These are phyloP conservation scores for Bufo gargarizans DNA, from an alignment of 2,113 vertebrate species.

Conservation along the genomic window DNA sequence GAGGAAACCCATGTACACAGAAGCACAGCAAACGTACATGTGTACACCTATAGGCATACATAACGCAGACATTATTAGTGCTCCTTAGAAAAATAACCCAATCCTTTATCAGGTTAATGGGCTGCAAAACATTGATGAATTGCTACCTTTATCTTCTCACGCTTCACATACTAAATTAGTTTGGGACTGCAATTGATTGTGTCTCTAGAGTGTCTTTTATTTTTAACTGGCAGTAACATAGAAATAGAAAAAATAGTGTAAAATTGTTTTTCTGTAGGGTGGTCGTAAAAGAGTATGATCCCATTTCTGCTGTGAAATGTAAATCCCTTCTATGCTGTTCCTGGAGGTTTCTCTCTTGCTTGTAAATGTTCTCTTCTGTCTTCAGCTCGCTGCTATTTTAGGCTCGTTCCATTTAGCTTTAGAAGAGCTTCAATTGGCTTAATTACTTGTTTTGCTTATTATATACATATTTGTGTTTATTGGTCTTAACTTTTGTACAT, in stretches of 20 bases:
- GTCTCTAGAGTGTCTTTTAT: background rate
- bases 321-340: background rate
- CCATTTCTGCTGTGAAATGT: background rate
- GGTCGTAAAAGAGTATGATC: background rate
- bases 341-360: background rate
- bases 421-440: background rate
- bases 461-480: background rate
- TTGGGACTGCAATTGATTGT: constrained; percentile 5
- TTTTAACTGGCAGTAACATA: background rate
- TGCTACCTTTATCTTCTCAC: constrained; percentile 8
- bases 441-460: background rate
- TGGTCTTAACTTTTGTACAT: background rate
- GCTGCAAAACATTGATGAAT: constrained; percentile 33
- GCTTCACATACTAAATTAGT: background rate
- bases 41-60: too few relatives aligned
- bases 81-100: background rate
- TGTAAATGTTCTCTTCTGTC: background rate
- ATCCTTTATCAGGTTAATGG: background rate
- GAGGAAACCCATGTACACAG: too few relatives aligned
- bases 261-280: background rate
- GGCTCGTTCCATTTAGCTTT: background rate
- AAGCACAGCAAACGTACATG: too few relatives aligned
- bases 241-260: background rate
- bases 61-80: background rate
- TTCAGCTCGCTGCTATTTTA: background rate